A percentile compares a stretch with the other conserved stretches of the same genome.
Conservation (phyloP, 2,888 invertebrate species). For the Coenonympha arcania region DNA sequence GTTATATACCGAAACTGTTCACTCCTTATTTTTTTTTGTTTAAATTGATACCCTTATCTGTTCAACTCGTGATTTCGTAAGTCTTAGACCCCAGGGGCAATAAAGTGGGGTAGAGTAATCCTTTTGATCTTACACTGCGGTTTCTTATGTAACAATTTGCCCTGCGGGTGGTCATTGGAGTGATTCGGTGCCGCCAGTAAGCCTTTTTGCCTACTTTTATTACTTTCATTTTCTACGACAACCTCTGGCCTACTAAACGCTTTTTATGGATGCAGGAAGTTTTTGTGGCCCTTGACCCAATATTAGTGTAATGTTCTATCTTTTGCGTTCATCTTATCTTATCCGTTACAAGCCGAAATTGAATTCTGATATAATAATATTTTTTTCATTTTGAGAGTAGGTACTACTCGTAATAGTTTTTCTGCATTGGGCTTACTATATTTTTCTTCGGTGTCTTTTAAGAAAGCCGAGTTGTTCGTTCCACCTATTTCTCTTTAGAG, state of each 20-base stretch:
- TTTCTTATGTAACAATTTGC: constrained; percentile 33
- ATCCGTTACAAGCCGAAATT: too few relatives aligned
- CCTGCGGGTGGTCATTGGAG: constrained; percentile 26
- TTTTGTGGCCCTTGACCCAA: background rate
- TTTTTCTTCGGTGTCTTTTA: too few relatives aligned
- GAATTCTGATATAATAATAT: too few relatives aligned
- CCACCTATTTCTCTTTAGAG: too few relatives aligned
- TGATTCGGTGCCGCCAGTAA: constrained; percentile 23
- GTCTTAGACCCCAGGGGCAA: constrained; percentile 19
- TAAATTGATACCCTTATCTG: constrained; percentile 36
- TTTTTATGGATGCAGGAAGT: background rate
- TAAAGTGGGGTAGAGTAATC: constrained; percentile 32
- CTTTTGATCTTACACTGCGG: constrained; percentile 33
- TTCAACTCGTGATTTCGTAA: constrained; percentile 26
- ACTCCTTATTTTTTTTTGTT: constrained; percentile 20
- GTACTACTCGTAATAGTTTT: too few relatives aligned
- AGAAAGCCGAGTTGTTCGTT: too few relatives aligned
- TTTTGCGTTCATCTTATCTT: too few relatives aligned
- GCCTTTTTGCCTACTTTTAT: constrained; percentile 25
- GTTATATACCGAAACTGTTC: background rate
- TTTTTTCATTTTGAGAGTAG: too few relatives aligned
- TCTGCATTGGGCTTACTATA: too few relatives aligned
- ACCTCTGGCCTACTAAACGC: background rate
- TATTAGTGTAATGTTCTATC: background rate
- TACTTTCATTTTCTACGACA: constrained; percentile 22